phyloP scores from a whole-genome alignment of 2,113 vertebrate species.

The Calyptommatus sinebrachiatus region DNA sequence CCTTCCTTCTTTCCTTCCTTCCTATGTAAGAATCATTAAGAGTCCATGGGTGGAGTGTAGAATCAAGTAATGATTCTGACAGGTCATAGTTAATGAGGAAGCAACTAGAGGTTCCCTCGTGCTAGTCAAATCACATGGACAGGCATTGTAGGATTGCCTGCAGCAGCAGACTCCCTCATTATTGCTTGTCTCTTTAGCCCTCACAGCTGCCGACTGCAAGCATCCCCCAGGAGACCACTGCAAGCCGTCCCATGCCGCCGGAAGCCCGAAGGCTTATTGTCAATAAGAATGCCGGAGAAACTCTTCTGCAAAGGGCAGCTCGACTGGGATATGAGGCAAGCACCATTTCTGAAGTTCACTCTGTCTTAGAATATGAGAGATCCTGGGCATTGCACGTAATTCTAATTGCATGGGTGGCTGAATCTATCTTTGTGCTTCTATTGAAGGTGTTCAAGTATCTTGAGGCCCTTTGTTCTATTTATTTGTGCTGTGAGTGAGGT shows the following conservation, averaged over 20 bases:
- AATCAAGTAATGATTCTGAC: constrained; percentile 35
- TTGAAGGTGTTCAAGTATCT: constrained; percentile 12
- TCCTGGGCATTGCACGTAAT: neutral
- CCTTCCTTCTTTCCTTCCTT: neutral
- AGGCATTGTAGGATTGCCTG: constrained; percentile 67
- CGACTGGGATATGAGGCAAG: constrained; percentile 94
- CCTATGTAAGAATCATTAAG: neutral
- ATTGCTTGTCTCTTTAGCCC: constrained; percentile 64
- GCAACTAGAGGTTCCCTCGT: constrained; percentile 69
- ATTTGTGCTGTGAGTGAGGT: constrained; percentile 8
- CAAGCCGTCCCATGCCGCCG: constrained; percentile 91
- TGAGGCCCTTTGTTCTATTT: constrained; percentile 14
- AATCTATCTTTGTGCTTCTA: constrained; percentile 2
- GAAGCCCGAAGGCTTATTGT: constrained; percentile 94
- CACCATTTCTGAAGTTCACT: neutral
- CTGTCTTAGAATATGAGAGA: constrained; percentile 7
- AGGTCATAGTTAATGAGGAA: constrained; percentile 74
- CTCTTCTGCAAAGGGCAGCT: constrained; percentile 92
- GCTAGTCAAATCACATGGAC: constrained; percentile 67
- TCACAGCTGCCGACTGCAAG: constrained; percentile 52
- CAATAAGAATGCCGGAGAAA: constrained; percentile 97
- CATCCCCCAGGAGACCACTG: constrained; percentile 70
- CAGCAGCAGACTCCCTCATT: constrained; percentile 67
- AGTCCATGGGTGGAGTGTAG: neutral
- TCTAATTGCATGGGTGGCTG: constrained; percentile 5